Percentiles rank a stretch among this genome's conserved stretches.
These are phyloP conservation scores for Vandiemenella viatica DNA, from an alignment of 2,888 invertebrate genomes.

Conservation along the genomic window DNA sequence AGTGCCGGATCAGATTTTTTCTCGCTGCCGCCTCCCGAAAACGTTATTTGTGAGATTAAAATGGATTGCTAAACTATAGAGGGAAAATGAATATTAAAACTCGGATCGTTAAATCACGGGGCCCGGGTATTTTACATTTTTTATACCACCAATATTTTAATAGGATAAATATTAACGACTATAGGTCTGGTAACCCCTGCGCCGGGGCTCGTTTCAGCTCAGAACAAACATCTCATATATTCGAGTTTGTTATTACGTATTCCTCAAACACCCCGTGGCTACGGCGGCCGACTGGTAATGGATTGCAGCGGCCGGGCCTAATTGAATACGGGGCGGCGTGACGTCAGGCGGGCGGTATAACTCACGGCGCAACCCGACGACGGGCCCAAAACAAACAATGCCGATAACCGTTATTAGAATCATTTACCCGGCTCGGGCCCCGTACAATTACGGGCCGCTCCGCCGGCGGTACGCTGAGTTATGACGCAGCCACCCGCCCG, in stretches of 20 bases:
- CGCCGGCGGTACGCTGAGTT: neutral
- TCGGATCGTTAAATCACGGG: too few species aligned
- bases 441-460: neutral
- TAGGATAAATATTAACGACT: too few species aligned
- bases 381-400: conserved; percentile 14
- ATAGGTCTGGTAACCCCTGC: too few species aligned
- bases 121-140: neutral
- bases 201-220: too few species aligned
- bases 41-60: neutral
- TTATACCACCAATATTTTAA: neutral
- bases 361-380: neutral
- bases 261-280: too few species aligned
- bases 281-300: too few species aligned
- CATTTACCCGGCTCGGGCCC: conserved; percentile 14
- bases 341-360: neutral
- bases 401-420: conserved; percentile 15
- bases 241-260: too few species aligned
- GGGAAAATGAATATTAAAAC: too few species aligned
- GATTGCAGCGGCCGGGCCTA: neutral
- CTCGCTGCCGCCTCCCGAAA: too few species aligned
- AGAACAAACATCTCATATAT: too few species aligned
- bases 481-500: neutral
- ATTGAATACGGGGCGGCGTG: neutral
- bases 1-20: neutral
- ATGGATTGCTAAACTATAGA: neutral